Evolutionary conservation across 2,888 invertebrate species (phyloP), one percentile per base, ranked within the genome.

Genomic region (Gandaritis pyraliata): DNA sequence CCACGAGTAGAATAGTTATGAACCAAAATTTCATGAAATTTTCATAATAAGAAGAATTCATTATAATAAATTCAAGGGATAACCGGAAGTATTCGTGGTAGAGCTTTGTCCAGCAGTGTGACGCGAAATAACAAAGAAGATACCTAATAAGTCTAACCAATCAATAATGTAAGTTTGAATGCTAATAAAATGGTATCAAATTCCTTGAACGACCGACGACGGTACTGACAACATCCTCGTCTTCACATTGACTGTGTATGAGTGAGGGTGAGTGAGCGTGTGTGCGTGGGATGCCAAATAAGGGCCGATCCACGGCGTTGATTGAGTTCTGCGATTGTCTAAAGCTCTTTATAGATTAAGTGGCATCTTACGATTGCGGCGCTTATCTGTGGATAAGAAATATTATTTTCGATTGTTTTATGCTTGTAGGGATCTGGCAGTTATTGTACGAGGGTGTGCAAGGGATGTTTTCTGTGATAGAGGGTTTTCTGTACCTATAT

Each of bases 211-310:
- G 63, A 63, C 62, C 75, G 76, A 74, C 74, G 23, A 23, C 1
- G 16, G 29, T 30, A 41, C 16, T 8, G 23, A 23, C 23, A 23
- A 23, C 23, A 23, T 41, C 12, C 8, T 33, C 43, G 43, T 36
- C 75, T 75, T 66, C 62, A 69, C 55, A 62, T 51, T 59, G n/a
- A n/a, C n/a, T n/a, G n/a, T 64, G 72, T 64, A 71, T 64, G 64
- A 46, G 70, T 68, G 71, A n/a, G n/a, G n/a, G 72, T 73, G 73
- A 69, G 72, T 61, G 71, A 58, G 70, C 47, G 66, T 62, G 72
- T 83, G 81, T 81, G 83, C 52, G 83, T 73, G 77, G 84, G 88
- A 89, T 85, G 87, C 88, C 88, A 89, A 66, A 69, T 83, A 82
- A 87, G 73, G 88, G 71, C 68, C 63, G 64, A 46, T 83, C 72